These are phyloP conservation scores for Ischnura elegans DNA, from an alignment of 2,888 invertebrate genomes.

Conservation along the genomic window DNA sequence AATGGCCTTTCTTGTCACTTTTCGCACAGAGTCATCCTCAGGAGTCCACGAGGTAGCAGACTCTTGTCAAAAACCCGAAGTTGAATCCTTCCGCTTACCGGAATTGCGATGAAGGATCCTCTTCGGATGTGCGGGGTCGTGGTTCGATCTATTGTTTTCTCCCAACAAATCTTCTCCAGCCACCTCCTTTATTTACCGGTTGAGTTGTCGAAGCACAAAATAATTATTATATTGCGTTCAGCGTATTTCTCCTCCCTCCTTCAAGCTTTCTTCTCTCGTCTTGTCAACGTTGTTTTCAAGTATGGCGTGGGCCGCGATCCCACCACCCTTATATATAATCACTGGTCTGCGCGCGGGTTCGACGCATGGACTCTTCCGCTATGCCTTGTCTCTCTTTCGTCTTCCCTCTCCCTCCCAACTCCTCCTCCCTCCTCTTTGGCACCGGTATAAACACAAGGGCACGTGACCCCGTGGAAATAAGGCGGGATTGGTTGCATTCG, in stretches of 20 bases:
- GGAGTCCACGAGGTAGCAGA: background rate
- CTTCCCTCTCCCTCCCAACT: background rate
- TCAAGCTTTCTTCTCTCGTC: background rate
- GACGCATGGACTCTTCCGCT: constrained; percentile 42
- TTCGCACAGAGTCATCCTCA: background rate
- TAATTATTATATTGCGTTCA: background rate
- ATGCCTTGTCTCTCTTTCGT: background rate
- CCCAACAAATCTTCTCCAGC: background rate
- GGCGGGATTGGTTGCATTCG: background rate
- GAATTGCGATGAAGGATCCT: background rate
- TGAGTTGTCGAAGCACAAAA: background rate
- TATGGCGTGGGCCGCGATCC: constrained; percentile 22
- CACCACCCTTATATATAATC: constrained; percentile 58
- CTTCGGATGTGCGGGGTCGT: background rate
- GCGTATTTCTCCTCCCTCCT: background rate
- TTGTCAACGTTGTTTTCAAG: constrained; percentile 42
- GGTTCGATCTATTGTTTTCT: background rate
- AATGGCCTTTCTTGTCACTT: background rate
- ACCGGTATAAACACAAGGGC: constrained; percentile 53
- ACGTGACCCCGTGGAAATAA: background rate
- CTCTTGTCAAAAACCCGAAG: background rate
- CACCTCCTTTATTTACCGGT: background rate
- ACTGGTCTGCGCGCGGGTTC: background rate
- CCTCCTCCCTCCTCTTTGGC: background rate
- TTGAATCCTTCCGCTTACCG: constrained; percentile 37